phyloP scores from a whole-genome alignment of 2,113 vertebrate species.

The Dasyurus viverrinus region DNA sequence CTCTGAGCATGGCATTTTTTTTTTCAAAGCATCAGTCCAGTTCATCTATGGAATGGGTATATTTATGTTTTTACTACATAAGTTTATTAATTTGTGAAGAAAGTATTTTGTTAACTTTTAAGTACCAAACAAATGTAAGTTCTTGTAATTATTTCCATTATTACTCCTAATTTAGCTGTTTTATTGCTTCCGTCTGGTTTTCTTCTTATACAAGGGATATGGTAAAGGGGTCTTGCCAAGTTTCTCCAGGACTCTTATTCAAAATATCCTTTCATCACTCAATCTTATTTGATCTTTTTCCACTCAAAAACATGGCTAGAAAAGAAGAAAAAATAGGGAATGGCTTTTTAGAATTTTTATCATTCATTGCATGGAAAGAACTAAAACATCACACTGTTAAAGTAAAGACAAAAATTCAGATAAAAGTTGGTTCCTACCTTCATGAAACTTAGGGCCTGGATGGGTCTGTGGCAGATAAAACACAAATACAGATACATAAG shows the following conservation, averaged over 20 bases:
- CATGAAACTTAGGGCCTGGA: neutral
- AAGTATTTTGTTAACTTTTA: neutral
- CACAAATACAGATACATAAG: neutral
- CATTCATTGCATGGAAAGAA: conserved; percentile 55
- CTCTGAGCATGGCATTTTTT: neutral
- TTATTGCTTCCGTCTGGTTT: conserved; percentile 70
- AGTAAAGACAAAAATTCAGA: neutral
- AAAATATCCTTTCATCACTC: conserved; percentile 64
- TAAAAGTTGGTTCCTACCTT: neutral
- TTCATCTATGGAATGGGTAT: neutral
- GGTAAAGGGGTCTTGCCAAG: conserved; percentile 67
- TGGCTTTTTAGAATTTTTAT: conserved; percentile 60
- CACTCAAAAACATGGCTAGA: conserved; percentile 39
- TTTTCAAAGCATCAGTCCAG: neutral
- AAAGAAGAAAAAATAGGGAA: conserved; percentile 60
- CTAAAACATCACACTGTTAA: neutral
- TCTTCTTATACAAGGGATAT: conserved; percentile 71
- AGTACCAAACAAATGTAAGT: neutral
- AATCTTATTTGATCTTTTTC: conserved; percentile 63
- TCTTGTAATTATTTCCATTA: neutral
- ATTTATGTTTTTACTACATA: neutral
- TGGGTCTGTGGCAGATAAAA: neutral
- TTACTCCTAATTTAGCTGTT: conserved; percentile 63
- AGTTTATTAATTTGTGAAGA: neutral
- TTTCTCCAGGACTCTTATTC: conserved; percentile 51